Evolutionary conservation across 2,888 invertebrate species (phyloP).

Genomic region (Chaetoderma sp.): DNA sequence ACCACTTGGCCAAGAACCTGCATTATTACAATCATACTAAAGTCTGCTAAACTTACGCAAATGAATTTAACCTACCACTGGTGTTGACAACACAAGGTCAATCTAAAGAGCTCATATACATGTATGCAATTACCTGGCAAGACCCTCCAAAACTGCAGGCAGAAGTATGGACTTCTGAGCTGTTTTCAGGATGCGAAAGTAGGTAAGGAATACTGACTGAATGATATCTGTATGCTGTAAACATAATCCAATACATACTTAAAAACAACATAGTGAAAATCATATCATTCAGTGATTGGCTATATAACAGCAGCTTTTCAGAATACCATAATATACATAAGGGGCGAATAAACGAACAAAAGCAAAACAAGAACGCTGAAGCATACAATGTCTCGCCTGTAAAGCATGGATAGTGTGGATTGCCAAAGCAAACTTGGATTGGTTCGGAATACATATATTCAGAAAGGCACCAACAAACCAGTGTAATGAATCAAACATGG

Average conservation of each 20-base stretch:
- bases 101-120: neutral
- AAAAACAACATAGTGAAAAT: neutral
- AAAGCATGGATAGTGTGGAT: too few species aligned
- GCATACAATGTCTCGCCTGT: too few species aligned
- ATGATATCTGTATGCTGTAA: conserved; percentile 85
- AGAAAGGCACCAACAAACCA: too few species aligned
- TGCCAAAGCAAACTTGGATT: too few species aligned
- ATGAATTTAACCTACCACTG: neutral
- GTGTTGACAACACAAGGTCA: neutral
- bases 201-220: conserved; percentile 91
- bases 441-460: too few species aligned
- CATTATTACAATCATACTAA: neutral
- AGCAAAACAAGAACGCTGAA: too few species aligned
- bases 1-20: too few species aligned
- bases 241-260: conserved; percentile 12
- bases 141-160: conserved; percentile 87
- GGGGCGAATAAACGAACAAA: neutral
- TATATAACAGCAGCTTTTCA: too few species aligned
- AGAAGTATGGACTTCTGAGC: conserved; percentile 79
- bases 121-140: conserved; percentile 82
- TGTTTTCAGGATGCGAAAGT: conserved; percentile 90
- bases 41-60: too few species aligned
- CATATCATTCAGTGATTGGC: too few species aligned
- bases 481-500: too few species aligned
- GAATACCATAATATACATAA: neutral